Base-by-base conservation (phyloP, 2,888 invertebrate species). In the Leucophora obtusa region DNA sequence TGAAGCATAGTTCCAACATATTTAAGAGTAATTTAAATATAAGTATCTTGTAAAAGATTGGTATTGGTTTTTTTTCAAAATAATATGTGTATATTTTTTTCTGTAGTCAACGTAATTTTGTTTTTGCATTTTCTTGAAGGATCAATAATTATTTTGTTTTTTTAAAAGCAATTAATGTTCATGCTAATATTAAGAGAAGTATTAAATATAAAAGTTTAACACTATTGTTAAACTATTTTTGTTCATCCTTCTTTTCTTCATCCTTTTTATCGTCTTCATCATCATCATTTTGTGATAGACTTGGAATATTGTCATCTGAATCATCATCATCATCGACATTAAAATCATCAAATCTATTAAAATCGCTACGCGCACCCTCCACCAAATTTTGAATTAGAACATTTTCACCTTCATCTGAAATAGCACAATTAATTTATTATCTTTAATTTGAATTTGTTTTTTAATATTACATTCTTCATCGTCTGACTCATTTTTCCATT, bases 401-500 rank as follows among this genome's bases (percentile, higher is more conserved):
- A 18, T 43, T 62, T 14, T 35, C 18, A n/a, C 10, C 10, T 8
- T 1, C 8, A 15, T n/a, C n/a, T n/a, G 2, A 24, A 24, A 24
- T 6, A 28, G 28, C 6, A 28, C 6, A 28, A 6, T 28, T 28
- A 4, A 7, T 28, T 28, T 28, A 6, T 28, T 7, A 28, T 28
- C 7, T 28, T 6, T 7, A 6, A 6, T 28, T 7, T 28, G 6
- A 28, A 6, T 28, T 28, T 7, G 3, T 38, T 11, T 9, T 14
- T 38, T 11, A 11, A 38, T 3, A 10, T 38, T 38, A 38, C 38
- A 93, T 84, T 96, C 97, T 85, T 95, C 95, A 10, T 95, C 96
- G 70, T 96, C 96, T 82, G 98, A 98, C 91, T 99, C 98, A 91
- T 98, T 98, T 91, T 94, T 94, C 98, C 98, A 99, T 91, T 98